Base-by-base conservation (phyloP, 2,113 vertebrate species). In the Danionella cerebrum region DNA sequence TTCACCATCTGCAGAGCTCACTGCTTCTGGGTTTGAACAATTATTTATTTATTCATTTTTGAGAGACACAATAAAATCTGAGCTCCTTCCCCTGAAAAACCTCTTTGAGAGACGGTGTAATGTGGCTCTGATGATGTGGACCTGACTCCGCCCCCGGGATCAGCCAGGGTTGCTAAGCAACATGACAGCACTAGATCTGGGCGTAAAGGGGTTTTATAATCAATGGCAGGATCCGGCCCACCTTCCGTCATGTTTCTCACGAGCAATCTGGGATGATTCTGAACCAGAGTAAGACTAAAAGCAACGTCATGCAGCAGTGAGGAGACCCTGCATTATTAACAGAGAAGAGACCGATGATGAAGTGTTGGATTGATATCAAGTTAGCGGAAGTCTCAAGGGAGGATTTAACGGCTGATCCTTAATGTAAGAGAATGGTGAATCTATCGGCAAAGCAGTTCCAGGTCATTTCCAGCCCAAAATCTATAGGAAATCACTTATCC, bases 131-230 rank as follows among this genome's bases (percentile, higher is more conserved):
- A 10, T 45, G 42, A 14, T 31, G 59, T 29, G 35, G 57, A 44
- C 39, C 57, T 44, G 16, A 60, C 53, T 55, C 31, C 8, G 41
- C 39, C 11, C 66, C 36, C 8, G 10, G 38, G 65, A 42, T 33
- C 25, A 58, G 36, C 41, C 8, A 68, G 51, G 63, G 64, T 25
- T 67, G 70, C 64, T 51, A 67, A 67, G 63, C 70, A 72, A 67
- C 63, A 67, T 57, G 53, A 67, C 63, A 67, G 55, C 54, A 58
- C 38, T 31, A 2, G 57, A 55, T 59, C 54, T 52, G 38, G 47
- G 47, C 54, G 52, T 50, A 50, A 29, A 47, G 33, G 52, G 19
- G 29, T 53, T 31, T 33, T 31, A 58, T 51, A 4, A 51, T 16
- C 31, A 67, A 21, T 38, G 47, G 54, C 12, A 38, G 44, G 44